Base-by-base conservation (phyloP, 2,888 invertebrate species). In the Fragum fragum region DNA sequence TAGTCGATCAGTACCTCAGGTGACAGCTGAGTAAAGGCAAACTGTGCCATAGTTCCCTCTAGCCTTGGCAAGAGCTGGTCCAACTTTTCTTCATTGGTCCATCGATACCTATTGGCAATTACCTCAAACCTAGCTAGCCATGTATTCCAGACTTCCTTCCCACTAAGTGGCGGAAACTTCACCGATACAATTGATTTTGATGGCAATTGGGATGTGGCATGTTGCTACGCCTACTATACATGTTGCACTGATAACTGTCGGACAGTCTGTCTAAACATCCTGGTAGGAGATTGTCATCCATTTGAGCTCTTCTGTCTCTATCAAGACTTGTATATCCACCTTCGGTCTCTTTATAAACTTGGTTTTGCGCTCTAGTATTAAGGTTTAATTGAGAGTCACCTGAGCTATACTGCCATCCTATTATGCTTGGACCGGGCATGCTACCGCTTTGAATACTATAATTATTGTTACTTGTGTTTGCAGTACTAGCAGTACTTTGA, bases 1-100 rank as follows among this genome's bases (percentile, higher is more conserved):
- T 79, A 85, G 29, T 76, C 32, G 26, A 18, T 26, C 7, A 71
- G 59, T 0, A 70, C 26, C 16, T 68, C 23, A 11, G 29, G 21
- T n/a, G n/a, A n/a, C n/a, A n/a, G n/a, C n/a, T n/a, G n/a, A n/a
- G n/a, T n/a, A n/a, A n/a, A n/a, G n/a, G n/a, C n/a, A n/a, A n/a
- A n/a, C n/a, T 83, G 76, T 0, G 77, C 87, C 6, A 80, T 85
- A 29, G 39, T 68, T 26, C 81, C 81, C 36, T 86, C 77, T 9
- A 84, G 28, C 39, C 70, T 76, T 1, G 86, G 79, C 6, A 84
- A 21, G 36, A 81, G 29, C 59, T 84, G 68, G 26, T 73, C 76
- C 28, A 79, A 5, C 26, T n/a, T n/a, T n/a, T n/a, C n/a, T n/a
- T n/a, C n/a, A n/a, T n/a, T n/a, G n/a, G 26, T 73, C 76, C 28